Base-by-base conservation (phyloP, 2,888 invertebrate genomes). In the Barypeithes pellucidus region DNA sequence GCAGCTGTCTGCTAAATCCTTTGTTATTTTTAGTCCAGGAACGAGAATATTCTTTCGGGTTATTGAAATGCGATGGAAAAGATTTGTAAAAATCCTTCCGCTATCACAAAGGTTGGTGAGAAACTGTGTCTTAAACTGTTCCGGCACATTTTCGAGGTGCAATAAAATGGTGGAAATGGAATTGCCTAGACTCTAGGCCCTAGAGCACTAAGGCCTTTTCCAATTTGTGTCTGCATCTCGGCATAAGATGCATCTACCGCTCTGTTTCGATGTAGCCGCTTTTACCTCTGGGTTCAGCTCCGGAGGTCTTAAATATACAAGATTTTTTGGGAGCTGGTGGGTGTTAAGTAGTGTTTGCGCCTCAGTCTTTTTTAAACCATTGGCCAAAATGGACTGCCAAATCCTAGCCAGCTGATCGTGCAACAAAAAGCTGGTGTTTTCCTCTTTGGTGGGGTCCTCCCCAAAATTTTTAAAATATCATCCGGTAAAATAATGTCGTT, bases 81-180 rank as follows among this genome's bases (percentile, higher is more conserved):
- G 47, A 29, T 47, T 71, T 9, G 57, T 14, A 4, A 71, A 57
- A 47, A 71, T 45, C n/a, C 24, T 41, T 47, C 70, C 70, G 20
- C n/a, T 22, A 47, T 71, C 66, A 4, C 59, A 59, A 14, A 71
- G 33, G n/a, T 36, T 18, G 1, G 57, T 29, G 11, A 39, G 36
- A 18, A 22, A 33, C 16, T 52, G 16, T 33, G 11, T 39, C 39
- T 60, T 39, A 43, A 22, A 18, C 16, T 39, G 20, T 39, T 60
- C 54, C 29, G 54, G 60, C 11, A 18, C 16, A 43, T 20, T 39
- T 39, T 43, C 60, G 14, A 36, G 29, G 14, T 59, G 36, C 16
- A 4, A 14, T 39, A 59, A 59, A 29, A 59, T 59, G 14, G n/a
- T 36, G 59, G 33, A 16, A 14, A 59, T 59, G 9, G 3, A n/a